Base-by-base conservation (phyloP, 2,888 invertebrate genomes). In the Coelinius sp. region DNA sequence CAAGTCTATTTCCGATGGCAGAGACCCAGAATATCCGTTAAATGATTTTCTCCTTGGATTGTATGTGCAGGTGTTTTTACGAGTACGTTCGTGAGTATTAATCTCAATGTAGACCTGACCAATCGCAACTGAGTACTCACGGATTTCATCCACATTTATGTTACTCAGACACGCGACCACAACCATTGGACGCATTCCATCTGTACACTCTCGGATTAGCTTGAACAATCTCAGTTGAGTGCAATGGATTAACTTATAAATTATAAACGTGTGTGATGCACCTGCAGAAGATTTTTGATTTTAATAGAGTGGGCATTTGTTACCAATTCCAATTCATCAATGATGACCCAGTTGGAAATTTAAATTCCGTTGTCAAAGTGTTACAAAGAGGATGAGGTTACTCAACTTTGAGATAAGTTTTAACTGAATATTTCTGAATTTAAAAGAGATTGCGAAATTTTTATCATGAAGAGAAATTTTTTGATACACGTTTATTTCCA, bases 1-100 rank as follows among this genome's bases (percentile, higher is more conserved):
- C 53, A 53, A 53, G 25, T 53, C 53, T 53, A 35, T 59, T 59
- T 59, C 35, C 59, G 35, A 59, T 53, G 25, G 53, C 24, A 59
- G 17, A 35, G 17, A 59, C 31, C 59, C 35, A 59, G 35, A 59
- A 35, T 59, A 31, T 27, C 31, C 17, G 31, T 35, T 6, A 17
- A 59, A 35, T 59, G 20, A 59, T 59, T 59, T 31, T 59, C 59
- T 31, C 20, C 59, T 10, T 25, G 25, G 25, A n/a, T n/a, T 41
- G 41, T 41, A 31, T 31, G 17, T 59, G 35, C 59, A 31, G 59
- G 35, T 59, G 35, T 17, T 59, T 31, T 56, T 27, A 12, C 1
- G 1, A 59, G 31, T 59, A 17, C 10, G 20, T 59, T 14, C 14
- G 52, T 52, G 12, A 24, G 20, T 31, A n/a, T 17, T 17, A 31